Percentiles rank a stretch among this genome's conserved stretches.
These are phyloP conservation scores for Pseudobourletiella spinata DNA, from an alignment of 1,140 invertebrate species.

Conservation along the genomic window DNA sequence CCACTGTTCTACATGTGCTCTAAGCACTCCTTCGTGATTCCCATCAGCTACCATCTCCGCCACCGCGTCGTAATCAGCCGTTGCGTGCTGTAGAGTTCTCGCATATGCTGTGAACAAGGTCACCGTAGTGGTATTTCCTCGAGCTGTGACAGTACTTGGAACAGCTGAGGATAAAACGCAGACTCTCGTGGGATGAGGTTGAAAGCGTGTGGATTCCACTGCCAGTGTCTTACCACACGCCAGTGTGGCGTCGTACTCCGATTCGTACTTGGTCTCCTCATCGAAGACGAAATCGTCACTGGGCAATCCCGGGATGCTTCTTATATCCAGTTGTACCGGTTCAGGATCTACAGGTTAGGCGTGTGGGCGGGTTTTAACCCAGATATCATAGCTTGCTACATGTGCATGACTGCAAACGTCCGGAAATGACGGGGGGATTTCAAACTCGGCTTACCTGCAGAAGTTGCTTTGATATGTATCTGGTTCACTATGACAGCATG, in stretches of 20 bases:
- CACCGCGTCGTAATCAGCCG: conserved; percentile 13
- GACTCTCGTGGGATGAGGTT: not conserved
- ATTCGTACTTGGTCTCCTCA: not conserved
- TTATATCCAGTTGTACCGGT: too few species aligned
- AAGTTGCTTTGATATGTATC: conserved; percentile 15
- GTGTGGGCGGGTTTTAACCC: too few species aligned
- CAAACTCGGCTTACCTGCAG: conserved; percentile 12
- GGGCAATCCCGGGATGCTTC: conserved; percentile 13
- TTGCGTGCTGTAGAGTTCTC: not conserved
- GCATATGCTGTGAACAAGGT: conserved; percentile 23
- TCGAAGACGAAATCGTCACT: conserved; percentile 32
- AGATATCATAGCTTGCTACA: too few species aligned
- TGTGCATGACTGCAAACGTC: too few species aligned
- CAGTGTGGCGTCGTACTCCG: not conserved
- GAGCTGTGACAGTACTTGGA: not conserved
- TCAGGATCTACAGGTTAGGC: too few species aligned
- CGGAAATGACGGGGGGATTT: too few species aligned
- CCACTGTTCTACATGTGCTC: conserved; percentile 20
- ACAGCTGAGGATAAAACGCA: conserved; percentile 14
- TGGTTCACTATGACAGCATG: conserved; percentile 35
- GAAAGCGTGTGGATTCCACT: conserved; percentile 23
- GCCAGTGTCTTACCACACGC: conserved; percentile 11
- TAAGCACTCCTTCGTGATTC: not conserved
- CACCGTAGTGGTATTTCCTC: not conserved
- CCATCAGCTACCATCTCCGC: not conserved